Evolutionary conservation across 2,888 invertebrate species (phyloP).

Genomic region (Smittia sp.): DNA sequence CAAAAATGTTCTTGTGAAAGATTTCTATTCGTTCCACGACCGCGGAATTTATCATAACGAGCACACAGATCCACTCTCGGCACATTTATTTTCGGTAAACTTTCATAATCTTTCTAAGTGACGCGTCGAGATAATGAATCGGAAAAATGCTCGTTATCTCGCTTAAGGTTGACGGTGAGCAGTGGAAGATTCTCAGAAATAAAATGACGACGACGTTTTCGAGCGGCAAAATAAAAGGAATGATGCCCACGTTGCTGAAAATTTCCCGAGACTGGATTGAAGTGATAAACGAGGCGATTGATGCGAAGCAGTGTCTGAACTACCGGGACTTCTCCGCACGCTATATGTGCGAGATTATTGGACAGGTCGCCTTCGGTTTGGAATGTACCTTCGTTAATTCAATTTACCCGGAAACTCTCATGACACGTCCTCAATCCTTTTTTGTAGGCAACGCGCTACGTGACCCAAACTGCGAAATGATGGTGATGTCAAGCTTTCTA

Average conservation of each 20-base stretch:
- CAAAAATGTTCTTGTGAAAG: slow-evolving; percentile 37
- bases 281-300: slow-evolving; percentile 11
- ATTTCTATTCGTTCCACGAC: slow-evolving; percentile 38
- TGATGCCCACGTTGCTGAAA: slow-evolving; percentile 19
- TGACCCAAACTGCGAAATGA: slow-evolving; percentile 36
- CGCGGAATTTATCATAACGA: slow-evolving; percentile 42
- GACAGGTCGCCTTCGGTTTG: slow-evolving; percentile 28
- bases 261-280: slow-evolving; percentile 12
- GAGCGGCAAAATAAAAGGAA: slow-evolving; percentile 35
- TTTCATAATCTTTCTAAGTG: neutral
- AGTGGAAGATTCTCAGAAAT: slow-evolving; percentile 23
- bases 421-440: neutral
- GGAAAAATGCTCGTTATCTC: neutral
- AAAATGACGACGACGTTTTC: slow-evolving; percentile 38
- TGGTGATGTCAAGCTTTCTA: slow-evolving; percentile 17
- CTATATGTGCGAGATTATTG: slow-evolving; percentile 38
- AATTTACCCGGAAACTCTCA: neutral
- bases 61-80: slow-evolving; percentile 40
- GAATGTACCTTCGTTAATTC: slow-evolving; percentile 23
- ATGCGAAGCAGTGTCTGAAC: slow-evolving; percentile 6
- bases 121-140: neutral
- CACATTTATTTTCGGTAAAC: slow-evolving; percentile 42
- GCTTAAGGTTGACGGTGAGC: slow-evolving; percentile 20
- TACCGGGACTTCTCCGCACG: slow-evolving; percentile 30
- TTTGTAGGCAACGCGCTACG: slow-evolving; percentile 34